These are phyloP conservation scores for Eristalinus sepulchralis DNA, from an alignment of 2,888 invertebrate genomes.

Conservation along the genomic window DNA sequence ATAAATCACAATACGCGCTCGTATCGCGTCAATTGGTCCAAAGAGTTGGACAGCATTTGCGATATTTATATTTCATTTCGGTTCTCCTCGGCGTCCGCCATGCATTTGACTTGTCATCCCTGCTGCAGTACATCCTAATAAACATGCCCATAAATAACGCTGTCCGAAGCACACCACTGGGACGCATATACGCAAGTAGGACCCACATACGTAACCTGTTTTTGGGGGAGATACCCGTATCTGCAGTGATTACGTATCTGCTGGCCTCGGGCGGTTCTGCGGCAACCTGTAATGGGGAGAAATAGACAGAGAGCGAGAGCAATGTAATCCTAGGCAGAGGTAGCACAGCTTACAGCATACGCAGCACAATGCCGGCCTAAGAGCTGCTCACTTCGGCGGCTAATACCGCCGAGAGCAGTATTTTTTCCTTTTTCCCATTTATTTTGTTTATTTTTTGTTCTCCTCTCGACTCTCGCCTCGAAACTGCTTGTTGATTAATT, in stretches of 20 bases:
- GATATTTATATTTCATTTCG: conserved; percentile 50
- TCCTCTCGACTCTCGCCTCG: background rate
- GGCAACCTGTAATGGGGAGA: conserved; percentile 53
- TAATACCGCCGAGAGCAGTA: background rate
- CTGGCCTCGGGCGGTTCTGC: conserved; percentile 26
- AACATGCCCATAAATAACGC: conserved; percentile 68
- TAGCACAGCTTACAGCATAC: conserved; percentile 16
- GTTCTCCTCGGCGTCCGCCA: background rate
- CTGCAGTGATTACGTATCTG: conserved; percentile 52
- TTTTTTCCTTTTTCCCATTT: background rate
- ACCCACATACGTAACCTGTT: conserved; percentile 55
- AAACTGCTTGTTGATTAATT: conserved; percentile 53
- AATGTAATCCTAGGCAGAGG: conserved; percentile 64
- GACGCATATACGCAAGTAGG: conserved; percentile 29
- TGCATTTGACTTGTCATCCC: conserved; percentile 64
- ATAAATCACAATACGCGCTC: conserved; percentile 60
- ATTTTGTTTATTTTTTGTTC: conserved; percentile 2
- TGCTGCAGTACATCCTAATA: conserved; percentile 67
- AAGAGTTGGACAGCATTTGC: conserved; percentile 56
- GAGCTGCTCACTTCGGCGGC: background rate
- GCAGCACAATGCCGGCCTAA: conserved; percentile 8
- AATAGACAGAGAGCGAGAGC: conserved; percentile 26
- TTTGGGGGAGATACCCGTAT: conserved; percentile 47
- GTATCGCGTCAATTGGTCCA: conserved; percentile 64
- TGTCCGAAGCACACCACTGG: conserved; percentile 60